Percentiles rank a stretch among this genome's conserved stretches.
Conservation (phyloP, 2,888 invertebrate species). For the Magallana nippona region DNA sequence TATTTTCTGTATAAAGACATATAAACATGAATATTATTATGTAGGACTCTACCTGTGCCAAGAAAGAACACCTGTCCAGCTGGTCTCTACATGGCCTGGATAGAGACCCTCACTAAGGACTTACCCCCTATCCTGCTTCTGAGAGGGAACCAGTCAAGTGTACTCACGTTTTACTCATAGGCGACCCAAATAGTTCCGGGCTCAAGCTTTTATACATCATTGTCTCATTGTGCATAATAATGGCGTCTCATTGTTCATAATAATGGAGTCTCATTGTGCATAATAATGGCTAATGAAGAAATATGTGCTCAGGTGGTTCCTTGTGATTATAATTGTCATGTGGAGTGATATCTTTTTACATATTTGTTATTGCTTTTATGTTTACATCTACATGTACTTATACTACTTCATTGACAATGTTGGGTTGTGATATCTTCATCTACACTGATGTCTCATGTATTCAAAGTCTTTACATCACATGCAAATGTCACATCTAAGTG, state of each 20-base stretch:
- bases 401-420: background rate
- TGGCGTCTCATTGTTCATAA: background rate
- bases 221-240: background rate
- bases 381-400: background rate
- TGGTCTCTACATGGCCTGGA: slow-evolving; percentile 96
- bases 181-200: background rate
- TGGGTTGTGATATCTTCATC: slow-evolving; percentile 18
- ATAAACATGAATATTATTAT: slow-evolving; percentile 47
- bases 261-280: slow-evolving; percentile 3
- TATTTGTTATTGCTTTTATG: background rate
- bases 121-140: slow-evolving; percentile 91
- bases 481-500: too few species aligned
- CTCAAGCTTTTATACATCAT: background rate
- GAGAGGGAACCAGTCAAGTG: slow-evolving; percentile 82
- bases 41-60: slow-evolving; percentile 95
- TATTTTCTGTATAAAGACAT: background rate
- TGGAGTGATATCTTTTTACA: background rate
- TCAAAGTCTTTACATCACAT: too few species aligned
- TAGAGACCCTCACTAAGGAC: slow-evolving; percentile 92
- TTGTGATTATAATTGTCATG: background rate
- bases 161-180: slow-evolving; percentile 81
- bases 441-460: background rate
- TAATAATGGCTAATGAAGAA: background rate
- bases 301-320: background rate
- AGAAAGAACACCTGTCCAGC: slow-evolving; percentile 94